Evolutionary conservation across 2,113 vertebrate genomes (phyloP), one percentile per base, ranked within the genome.

Genomic region (Thoracochromis brauschi): DNA sequence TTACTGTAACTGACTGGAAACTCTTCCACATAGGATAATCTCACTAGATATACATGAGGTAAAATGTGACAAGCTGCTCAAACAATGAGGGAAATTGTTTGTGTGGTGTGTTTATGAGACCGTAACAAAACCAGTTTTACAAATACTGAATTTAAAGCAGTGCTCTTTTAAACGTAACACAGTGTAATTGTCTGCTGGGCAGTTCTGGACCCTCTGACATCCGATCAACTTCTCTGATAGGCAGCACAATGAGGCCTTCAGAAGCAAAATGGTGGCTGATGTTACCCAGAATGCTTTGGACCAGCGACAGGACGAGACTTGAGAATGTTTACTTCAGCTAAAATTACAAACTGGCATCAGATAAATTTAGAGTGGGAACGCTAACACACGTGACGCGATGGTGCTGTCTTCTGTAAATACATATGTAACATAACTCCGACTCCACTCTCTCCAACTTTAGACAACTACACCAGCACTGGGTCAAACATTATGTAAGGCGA

Each of bases 321-420:
- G 60, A 89, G 78, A 85, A 9, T 12, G 84, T 83, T 94, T 88
- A 38, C 89, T 81, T 58, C 35, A 35, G 79, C 82, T 93, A 89
- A 91, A 91, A 93, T 93, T 91, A 91, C 87, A 90, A 90, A 86
- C 85, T 92, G 84, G 73, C 80, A 87, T 83, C 75, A 53, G 88
- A 93, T 73, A 93, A 86, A 90, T 89, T 88, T 90, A 90, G 84
- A 90, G 87, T 9, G 4, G 75, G 81, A 81, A 82, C 51, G n/a
- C n/a, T 80, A 84, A 87, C 87, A 80, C 35, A 79, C 80, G 80
- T 86, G 89, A 85, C 83, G 26, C 2, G 26, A 85, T 24, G 88
- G 84, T 40, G 89, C 75, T 2, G 78, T 85, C 86, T 80, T 55
- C 88, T 86, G 60, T 84, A 92, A 87, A 93, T 86, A 65, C 63